These are phyloP conservation scores for Papilio gigon DNA, from an alignment of 2,888 invertebrate species.

Conservation along the genomic window DNA sequence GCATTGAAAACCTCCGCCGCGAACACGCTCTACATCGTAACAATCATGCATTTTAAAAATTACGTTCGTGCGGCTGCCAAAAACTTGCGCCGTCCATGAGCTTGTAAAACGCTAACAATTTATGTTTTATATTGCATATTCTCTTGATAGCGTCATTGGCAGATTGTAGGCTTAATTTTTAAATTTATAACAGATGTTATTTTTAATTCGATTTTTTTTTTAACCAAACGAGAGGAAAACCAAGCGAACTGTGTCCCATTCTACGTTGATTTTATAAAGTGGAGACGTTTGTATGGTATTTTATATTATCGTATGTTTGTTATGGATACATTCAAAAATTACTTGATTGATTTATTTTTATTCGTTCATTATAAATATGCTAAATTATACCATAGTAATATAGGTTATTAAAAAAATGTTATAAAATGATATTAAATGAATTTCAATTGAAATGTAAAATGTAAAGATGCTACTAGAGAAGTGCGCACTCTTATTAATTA, in stretches of 20 bases:
- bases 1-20: no score
- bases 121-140: conserved; percentile 21
- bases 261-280: not conserved
- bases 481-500: not conserved
- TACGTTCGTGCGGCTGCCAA: conserved; percentile 30
- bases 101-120: conserved; percentile 22
- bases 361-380: not conserved
- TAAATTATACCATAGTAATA: not conserved
- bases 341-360: not conserved
- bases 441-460: not conserved
- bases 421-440: not conserved
- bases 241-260: not conserved
- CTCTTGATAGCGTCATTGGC: conserved; percentile 21
- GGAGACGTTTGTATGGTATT: not conserved
- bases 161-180: conserved; percentile 20
- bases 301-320: not conserved
- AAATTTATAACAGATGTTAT: conserved; percentile 10
- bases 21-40: conserved; percentile 16
- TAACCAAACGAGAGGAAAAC: not conserved
- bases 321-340: not conserved
- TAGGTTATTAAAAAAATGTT: not conserved
- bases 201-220: not conserved
- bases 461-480: not conserved
- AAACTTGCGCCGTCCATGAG: conserved; percentile 13
- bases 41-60: conserved; percentile 33